phyloP scores from a whole-genome alignment of 1,140 invertebrate species.

The Lucilia sericata region DNA sequence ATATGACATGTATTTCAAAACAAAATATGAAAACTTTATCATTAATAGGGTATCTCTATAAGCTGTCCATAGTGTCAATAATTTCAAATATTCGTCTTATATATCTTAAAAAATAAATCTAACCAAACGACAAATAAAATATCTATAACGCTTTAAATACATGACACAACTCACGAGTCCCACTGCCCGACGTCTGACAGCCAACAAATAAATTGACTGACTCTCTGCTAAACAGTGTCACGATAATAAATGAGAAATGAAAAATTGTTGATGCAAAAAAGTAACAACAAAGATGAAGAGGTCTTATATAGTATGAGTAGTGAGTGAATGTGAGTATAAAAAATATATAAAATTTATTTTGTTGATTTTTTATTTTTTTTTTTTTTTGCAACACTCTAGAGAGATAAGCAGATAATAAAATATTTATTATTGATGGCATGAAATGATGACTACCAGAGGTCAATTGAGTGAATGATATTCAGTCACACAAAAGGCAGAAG shows the following conservation, averaged over 20 bases:
- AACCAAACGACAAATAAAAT: too few species aligned
- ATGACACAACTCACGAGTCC: neutral
- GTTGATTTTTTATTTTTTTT: neutral
- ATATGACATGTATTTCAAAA: too few species aligned
- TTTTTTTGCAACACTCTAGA: neutral
- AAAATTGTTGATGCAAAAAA: neutral
- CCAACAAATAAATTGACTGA: neutral
- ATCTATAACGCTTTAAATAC: neutral
- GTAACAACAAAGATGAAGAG: too few species aligned
- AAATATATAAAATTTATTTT: neutral
- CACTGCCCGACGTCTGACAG: neutral
- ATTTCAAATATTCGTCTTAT: too few species aligned
- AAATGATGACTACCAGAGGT: conserved; percentile 10
- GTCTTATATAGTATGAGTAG: too few species aligned
- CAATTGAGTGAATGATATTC: conserved; percentile 11
- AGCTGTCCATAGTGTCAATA: too few species aligned
- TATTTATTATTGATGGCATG: conserved; percentile 8
- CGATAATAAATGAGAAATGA: neutral
- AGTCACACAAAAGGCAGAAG: neutral
- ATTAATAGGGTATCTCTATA: too few species aligned
- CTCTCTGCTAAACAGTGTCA: neutral
- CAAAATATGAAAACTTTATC: too few species aligned
- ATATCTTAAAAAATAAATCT: too few species aligned
- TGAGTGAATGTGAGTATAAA: neutral
- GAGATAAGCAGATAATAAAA: conserved; percentile 16